Evolutionary conservation across 2,797 vertebrate genomes (phyloP), one percentile per base, ranked within the genome.

Genomic region (Hipposideros larvatus): DNA sequence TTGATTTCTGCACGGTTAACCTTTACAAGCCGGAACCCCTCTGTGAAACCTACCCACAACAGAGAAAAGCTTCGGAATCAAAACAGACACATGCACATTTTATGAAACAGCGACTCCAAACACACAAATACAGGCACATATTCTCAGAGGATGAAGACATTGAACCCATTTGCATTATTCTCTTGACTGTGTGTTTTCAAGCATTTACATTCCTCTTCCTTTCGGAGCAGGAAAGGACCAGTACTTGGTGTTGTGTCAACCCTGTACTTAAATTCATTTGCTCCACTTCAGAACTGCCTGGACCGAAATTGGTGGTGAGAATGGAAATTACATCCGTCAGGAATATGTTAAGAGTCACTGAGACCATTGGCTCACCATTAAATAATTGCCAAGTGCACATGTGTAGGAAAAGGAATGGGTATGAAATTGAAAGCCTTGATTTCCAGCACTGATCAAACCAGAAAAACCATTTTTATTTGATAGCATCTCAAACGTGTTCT

Each of bases 1-100:
- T 98, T 98, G 98, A 98, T 99, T 99, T 99, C 97, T 98, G 97
- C 97, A 97, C n/a, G 21, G 98, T 98, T 99, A 99, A 99, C 98
- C 98, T 99, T 99, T 98, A 98, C 95, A 98, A 98, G 97, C 94
- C 74, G 94, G 97, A 98, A 97, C 97, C 98, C 98, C 98, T 98
- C 98, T 97, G 98, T 98, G 98, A 95, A 93, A 94, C 66, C 87
- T 71, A 87, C 86, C 89, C 89, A 71, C 88, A 73, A 95, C 93
- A 95, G 91, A 98, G 93, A 55, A 91, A 96, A 85, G 89, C 77
- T 90, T 97, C 97, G 83, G 94, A 98, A 89, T 94, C 74, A 88
- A 97, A 93, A 96, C 83, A 97, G 92, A 96, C 93, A 90, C 77
- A 87, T 24, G 71, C 83, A 57, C 95, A 91, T 91, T 95, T 91